A percentile compares a stretch with the other conserved stretches of the same genome.
Evolutionary conservation across 2,888 invertebrate genomes (phyloP).

Genomic region (Chymomyza caudatula): DNA sequence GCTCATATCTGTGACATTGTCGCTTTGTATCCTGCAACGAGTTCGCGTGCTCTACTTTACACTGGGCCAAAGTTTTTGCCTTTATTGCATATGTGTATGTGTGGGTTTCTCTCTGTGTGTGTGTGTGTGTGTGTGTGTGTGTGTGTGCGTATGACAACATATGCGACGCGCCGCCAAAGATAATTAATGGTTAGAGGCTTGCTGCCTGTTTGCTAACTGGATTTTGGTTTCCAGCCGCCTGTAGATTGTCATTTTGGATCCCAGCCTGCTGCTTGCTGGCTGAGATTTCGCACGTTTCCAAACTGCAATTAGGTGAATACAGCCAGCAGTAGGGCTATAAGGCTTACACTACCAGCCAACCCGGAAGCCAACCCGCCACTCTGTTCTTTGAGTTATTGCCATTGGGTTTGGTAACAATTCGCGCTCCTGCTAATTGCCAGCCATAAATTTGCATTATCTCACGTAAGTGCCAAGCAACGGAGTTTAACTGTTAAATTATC

Average conservation of each 20-base stretch:
- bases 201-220: slow-evolving; percentile 54
- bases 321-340: neutral
- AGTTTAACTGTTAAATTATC: slow-evolving; percentile 60
- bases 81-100: neutral
- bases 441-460: slow-evolving; percentile 71
- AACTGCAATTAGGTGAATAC: slow-evolving; percentile 56
- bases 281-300: slow-evolving; percentile 57
- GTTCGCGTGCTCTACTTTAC: slow-evolving; percentile 7
- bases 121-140: slow-evolving; percentile 2
- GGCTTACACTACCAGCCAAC: too few relatives aligned
- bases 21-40: slow-evolving; percentile 4
- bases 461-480: slow-evolving; percentile 41
- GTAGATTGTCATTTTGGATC: neutral
- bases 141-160: slow-evolving; percentile 25
- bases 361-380: slow-evolving; percentile 18
- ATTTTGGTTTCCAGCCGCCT: slow-evolving; percentile 44
- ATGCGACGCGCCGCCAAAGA: slow-evolving; percentile 34
- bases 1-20: slow-evolving; percentile 1
- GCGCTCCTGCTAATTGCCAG: slow-evolving; percentile 65
- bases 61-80: neutral
- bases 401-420: slow-evolving; percentile 57
- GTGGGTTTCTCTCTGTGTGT: slow-evolving; percentile 12
- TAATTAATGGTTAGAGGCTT: slow-evolving; percentile 59
- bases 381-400: slow-evolving; percentile 53
- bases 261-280: neutral